These are phyloP conservation scores for Bagarius yarrelli DNA, from an alignment of 2,113 vertebrate species.

Conservation along the genomic window DNA sequence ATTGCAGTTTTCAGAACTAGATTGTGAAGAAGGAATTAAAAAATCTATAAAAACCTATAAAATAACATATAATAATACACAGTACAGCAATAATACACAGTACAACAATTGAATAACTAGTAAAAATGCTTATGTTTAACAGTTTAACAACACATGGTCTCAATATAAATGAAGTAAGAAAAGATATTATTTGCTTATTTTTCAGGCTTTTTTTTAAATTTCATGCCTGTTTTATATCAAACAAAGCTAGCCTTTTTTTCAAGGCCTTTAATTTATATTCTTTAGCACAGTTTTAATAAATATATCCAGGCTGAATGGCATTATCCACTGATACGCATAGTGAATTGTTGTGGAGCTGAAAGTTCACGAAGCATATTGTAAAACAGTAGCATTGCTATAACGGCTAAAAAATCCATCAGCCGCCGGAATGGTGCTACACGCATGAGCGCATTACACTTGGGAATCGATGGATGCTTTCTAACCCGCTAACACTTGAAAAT, in stretches of 20 bases:
- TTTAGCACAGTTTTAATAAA: not conserved
- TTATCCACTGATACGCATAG: not conserved
- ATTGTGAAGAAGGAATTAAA: not conserved
- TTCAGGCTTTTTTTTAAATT: not conserved
- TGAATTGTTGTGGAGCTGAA: slow-evolving; percentile 1
- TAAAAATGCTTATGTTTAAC: not conserved
- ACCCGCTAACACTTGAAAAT: slow-evolving; percentile 30
- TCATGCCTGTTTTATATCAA: not conserved
- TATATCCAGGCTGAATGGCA: not conserved
- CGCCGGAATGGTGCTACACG: not conserved
- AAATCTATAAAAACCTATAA: not conserved
- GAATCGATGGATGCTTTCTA: slow-evolving; percentile 30
- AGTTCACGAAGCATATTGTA: not conserved
- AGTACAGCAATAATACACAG: not conserved
- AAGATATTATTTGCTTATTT: not conserved
- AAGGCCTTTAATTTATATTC: not conserved
- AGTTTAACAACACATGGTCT: not conserved
- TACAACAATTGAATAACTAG: not conserved
- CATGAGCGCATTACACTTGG: slow-evolving; percentile 11
- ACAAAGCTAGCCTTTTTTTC: not conserved
- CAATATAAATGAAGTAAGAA: not conserved
- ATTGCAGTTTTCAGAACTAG: not conserved
- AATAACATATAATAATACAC: not conserved
- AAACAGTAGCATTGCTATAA: not conserved
- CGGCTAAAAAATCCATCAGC: not conserved